Conservation (phyloP, 2,888 invertebrate genomes). For the Entomobrya multifasciata region DNA sequence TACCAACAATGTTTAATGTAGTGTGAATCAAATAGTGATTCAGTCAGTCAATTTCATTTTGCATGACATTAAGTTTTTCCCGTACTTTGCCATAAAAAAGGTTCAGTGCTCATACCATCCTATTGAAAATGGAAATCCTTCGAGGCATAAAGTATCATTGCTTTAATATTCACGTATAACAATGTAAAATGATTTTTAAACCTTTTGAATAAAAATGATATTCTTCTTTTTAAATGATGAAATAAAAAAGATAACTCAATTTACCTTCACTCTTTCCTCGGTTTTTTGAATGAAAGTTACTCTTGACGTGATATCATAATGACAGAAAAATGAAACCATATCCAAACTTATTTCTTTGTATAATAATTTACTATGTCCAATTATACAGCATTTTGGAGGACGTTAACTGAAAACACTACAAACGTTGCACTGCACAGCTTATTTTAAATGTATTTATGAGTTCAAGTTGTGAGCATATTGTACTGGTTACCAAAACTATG, state of each 20-base stretch:
- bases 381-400: too few species aligned
- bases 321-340: not conserved
- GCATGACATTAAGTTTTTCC: constrained; percentile 63
- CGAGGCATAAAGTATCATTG: too few species aligned
- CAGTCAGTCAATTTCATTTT: constrained; percentile 73
- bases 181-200: not conserved
- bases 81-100: constrained; percentile 39
- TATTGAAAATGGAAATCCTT: not conserved
- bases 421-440: too few species aligned
- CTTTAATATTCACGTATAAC: not conserved
- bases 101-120: not conserved
- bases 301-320: not conserved
- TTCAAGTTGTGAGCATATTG: not conserved
- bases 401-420: too few species aligned
- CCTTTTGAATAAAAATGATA: not conserved
- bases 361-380: too few species aligned
- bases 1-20: constrained; percentile 73
- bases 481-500: too few species aligned
- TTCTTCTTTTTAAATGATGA: constrained; percentile 30
- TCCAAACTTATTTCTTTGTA: too few species aligned
- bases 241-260: constrained; percentile 31
- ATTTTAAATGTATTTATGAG: not conserved
- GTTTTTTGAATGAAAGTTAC: not conserved
- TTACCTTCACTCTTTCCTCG: constrained; percentile 9
- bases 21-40: constrained; percentile 71